Evolutionary conservation across 2,113 vertebrate species (phyloP).

Genomic region (Pelvicachromis taeniatus): DNA sequence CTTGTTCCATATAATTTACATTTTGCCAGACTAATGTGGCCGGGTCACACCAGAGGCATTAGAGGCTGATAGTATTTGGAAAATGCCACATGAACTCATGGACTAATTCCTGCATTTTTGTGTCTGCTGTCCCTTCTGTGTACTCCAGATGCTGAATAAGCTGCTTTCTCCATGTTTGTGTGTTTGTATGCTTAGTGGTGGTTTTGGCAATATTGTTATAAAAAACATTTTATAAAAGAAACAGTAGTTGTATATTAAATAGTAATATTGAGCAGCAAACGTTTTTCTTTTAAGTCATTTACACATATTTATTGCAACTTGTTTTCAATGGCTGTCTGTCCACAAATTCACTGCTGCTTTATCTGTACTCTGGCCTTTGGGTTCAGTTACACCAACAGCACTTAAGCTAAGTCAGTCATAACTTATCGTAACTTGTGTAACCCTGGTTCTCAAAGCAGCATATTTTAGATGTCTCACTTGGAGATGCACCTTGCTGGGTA

Average conservation of each 20-base stretch:
- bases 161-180: constrained; percentile 15
- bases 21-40: not conserved
- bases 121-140: constrained; percentile 29
- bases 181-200: not conserved
- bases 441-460: not conserved
- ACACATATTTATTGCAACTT: not conserved
- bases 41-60: not conserved
- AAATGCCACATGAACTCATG: not conserved
- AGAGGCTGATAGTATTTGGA: constrained; percentile 47
- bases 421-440: not conserved
- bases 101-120: constrained; percentile 48
- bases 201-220: not conserved
- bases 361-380: not conserved
- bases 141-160: constrained; percentile 1
- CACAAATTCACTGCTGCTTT: not conserved
- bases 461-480: not conserved
- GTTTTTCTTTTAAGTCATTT: not conserved
- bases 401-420: not conserved
- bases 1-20: not conserved
- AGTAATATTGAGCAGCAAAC: not conserved
- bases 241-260: not conserved
- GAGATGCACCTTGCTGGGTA: not conserved
- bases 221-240: not conserved
- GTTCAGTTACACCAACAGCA: not conserved
- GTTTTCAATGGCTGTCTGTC: not conserved